A percentile compares a stretch with the other conserved stretches of the same genome.
Conservation (phyloP, 2,797 vertebrate species). For the Anguilla megastoma region DNA sequence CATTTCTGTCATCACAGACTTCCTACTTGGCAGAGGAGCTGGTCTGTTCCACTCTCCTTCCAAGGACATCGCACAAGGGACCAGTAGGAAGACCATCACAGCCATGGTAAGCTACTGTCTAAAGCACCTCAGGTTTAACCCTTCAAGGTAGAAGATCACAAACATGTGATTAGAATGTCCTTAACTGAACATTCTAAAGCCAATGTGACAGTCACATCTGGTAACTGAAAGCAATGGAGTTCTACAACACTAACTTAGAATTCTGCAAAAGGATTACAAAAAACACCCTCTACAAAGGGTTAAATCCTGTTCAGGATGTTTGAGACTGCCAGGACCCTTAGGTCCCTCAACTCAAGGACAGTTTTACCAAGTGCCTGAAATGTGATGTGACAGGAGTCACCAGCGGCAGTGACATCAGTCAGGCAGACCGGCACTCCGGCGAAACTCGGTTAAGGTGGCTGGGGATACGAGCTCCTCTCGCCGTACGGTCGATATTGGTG, state of each 20-base stretch:
- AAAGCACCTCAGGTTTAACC: neutral
- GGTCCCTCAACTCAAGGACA: neutral
- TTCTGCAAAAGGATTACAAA: too few relatives aligned
- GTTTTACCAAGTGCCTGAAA: neutral
- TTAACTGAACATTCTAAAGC: too few relatives aligned
- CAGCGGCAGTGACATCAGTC: neutral
- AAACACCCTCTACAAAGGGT: too few relatives aligned
- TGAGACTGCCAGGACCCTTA: neutral
- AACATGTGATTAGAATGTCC: too few relatives aligned
- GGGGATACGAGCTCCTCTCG: neutral
- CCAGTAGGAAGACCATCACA: too few relatives aligned
- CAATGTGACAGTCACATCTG: too few relatives aligned
- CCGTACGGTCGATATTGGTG: neutral
- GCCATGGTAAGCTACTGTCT: too few relatives aligned
- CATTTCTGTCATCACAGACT: constrained; percentile 16
- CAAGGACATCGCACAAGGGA: neutral
- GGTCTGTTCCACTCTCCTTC: neutral
- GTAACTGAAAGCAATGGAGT: too few relatives aligned
- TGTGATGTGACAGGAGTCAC: neutral
- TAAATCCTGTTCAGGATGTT: neutral
- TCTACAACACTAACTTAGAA: too few relatives aligned
- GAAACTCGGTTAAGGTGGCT: neutral
- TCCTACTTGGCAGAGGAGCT: neutral
- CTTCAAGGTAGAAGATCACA: too few relatives aligned
- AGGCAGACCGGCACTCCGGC: neutral